Base-by-base conservation (phyloP, 2,888 invertebrate genomes). In the Syrista parreyssii region DNA sequence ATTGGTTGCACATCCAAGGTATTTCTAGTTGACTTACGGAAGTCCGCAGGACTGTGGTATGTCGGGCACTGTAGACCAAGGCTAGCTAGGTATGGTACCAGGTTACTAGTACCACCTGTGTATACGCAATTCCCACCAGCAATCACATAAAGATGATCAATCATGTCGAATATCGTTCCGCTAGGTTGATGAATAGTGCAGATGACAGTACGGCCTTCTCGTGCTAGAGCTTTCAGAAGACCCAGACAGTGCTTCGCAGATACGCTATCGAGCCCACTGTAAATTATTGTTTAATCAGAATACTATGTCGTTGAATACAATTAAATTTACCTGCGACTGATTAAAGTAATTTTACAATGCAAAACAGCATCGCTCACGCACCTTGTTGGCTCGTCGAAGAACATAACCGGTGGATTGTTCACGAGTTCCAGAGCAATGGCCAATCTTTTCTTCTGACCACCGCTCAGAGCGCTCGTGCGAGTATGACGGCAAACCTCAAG, bases 321-420 rank as follows among this genome's bases (percentile, higher is more conserved):
- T 4, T 4, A 71, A 31, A 31, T 31, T 71, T 30, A 31, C 11
- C 6, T 31, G 30, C 0, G 31, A 55, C 1, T 9, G 2, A 23
- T 71, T 33, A 6, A 31, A 71, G 31, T 71, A 32, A 12, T 31
- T 31, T 71, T 31, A 71, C 9, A 32, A 1, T 30, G 9, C 30
- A 4, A 6, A 30, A n/a, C n/a, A n/a, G 30, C 30, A 30, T 32
- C 71, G 15, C 12, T 15, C 11, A 33, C 71, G 85, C 93, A 97
- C 97, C 97, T 97, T 55, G 98, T 98, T 34, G 98, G 98, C 92
- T 98, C 98, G 90, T 98, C 98, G 83, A 98, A 94, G 90, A 98
- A 97, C 95, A 98, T 96, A 75, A 98, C 94, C 1, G 97, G 96
- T 2, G 98, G 98, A 91, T 98, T 97, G 90, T 95, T 97, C 83